Evolutionary conservation across 1,140 invertebrate genomes (phyloP).

Genomic region (Listronotus oregonensis): DNA sequence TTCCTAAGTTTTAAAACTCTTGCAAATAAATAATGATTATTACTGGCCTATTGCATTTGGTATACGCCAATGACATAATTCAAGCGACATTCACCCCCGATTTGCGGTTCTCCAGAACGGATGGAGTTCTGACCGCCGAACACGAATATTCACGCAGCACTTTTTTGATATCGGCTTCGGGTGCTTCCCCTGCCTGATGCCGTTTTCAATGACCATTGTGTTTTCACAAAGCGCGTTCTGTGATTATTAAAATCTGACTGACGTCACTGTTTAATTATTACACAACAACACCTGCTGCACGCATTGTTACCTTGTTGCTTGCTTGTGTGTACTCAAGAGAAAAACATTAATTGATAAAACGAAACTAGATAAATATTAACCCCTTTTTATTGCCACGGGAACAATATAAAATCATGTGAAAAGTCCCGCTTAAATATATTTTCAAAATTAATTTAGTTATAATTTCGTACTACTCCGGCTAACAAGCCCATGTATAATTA

Average conservation of each 20-base stretch:
- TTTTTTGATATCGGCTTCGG: slow-evolving; percentile 40
- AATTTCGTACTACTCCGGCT: no score
- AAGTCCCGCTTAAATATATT: no score
- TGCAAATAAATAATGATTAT: background rate
- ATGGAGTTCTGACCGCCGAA: slow-evolving; percentile 29
- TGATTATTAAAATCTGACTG: slow-evolving; percentile 54
- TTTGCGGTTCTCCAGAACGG: slow-evolving; percentile 36
- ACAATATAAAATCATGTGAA: no score
- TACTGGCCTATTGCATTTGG: background rate
- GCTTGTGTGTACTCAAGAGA: background rate
- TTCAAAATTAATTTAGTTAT: no score
- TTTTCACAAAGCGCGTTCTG: slow-evolving; percentile 49
- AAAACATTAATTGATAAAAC: slow-evolving; percentile 7
- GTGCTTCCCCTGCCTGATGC: slow-evolving; percentile 11
- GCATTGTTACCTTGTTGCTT: slow-evolving; percentile 34
- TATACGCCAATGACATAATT: slow-evolving; percentile 15
- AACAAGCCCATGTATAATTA: no score
- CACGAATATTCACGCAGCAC: slow-evolving; percentile 36
- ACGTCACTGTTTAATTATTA: slow-evolving; percentile 54
- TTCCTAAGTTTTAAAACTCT: no score
- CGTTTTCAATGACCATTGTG: slow-evolving; percentile 50
- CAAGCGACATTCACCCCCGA: slow-evolving; percentile 17
- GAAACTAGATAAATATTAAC: background rate
- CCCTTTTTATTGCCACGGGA: background rate
- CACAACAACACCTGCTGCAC: slow-evolving; percentile 51